phyloP scores from a whole-genome alignment of 2,888 invertebrate genomes.

The Bursaphelenchus okinawaensis region DNA sequence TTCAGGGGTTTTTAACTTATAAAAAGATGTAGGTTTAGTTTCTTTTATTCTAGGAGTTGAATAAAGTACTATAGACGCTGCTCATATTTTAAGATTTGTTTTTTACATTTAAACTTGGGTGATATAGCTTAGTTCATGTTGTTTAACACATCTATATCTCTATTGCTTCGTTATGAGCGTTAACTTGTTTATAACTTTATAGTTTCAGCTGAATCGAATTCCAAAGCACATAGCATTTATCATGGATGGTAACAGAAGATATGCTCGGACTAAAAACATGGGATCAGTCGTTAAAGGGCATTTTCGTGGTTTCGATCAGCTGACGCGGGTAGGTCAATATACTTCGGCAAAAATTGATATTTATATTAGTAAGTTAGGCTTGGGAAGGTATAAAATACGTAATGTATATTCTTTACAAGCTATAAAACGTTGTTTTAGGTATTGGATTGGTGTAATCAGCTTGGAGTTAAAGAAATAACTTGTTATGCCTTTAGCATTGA shows the following conservation, averaged over 20 bases:
- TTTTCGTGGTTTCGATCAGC: slow-evolving; percentile 61
- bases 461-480: slow-evolving; percentile 87
- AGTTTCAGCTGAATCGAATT: slow-evolving; percentile 61
- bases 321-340: slow-evolving; percentile 44
- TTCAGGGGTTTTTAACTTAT: too few species aligned
- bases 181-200: slow-evolving; percentile 5
- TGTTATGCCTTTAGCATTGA: slow-evolving; percentile 98
- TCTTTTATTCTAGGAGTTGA: too few species aligned
- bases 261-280: slow-evolving; percentile 74
- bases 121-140: too few species aligned
- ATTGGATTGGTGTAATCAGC: slow-evolving; percentile 80
- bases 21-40: too few species aligned
- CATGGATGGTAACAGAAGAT: slow-evolving; percentile 96
- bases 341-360: neutral
- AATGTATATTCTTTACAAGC: neutral
- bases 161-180: slow-evolving; percentile 9
- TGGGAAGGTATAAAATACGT: too few species aligned
- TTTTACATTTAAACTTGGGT: too few species aligned
- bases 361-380: too few species aligned
- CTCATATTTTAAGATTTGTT: too few species aligned
- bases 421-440: slow-evolving; percentile 61
- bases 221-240: slow-evolving; percentile 92
- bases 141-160: too few species aligned
- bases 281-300: slow-evolving; percentile 74
- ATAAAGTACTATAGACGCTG: too few species aligned